These are phyloP conservation scores for Corvus hawaiiensis DNA, from an alignment of 2,113 vertebrate species.

Conservation along the genomic window DNA sequence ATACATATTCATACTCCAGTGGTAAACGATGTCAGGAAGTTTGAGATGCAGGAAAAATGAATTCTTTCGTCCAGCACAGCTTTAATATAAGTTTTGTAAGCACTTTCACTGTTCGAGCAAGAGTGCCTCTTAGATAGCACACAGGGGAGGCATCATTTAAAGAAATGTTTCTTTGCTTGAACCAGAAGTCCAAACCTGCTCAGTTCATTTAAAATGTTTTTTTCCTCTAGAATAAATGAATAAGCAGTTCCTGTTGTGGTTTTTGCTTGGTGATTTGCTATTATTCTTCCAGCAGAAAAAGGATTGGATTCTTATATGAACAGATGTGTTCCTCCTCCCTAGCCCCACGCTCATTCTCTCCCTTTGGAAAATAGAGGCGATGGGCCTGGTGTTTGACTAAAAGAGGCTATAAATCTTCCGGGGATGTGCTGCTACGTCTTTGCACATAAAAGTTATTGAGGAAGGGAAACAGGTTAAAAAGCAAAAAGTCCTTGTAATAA, in stretches of 20 bases:
- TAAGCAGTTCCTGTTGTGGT: conserved; percentile 46
- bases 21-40: conserved; percentile 27
- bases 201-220: conserved; percentile 40
- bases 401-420: background rate
- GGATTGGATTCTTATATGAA: background rate
- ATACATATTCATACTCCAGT: conserved; percentile 1
- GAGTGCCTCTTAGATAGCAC: conserved; percentile 30
- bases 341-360: background rate
- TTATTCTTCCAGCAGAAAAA: conserved; percentile 30
- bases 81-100: conserved; percentile 26
- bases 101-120: background rate
- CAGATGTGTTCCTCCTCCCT: conserved; percentile 34
- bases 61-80: background rate
- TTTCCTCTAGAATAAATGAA: conserved; percentile 7
- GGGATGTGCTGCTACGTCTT: background rate
- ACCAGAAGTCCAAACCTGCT: conserved; percentile 55
- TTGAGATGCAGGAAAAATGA: conserved; percentile 39
- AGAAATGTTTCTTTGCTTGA: conserved; percentile 53
- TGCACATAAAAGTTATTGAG: background rate
- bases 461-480: background rate
- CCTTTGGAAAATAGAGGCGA: background rate
- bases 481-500: background rate
- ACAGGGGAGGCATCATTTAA: conserved; percentile 61
- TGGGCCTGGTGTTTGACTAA: background rate
- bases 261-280: conserved; percentile 30